Evolutionary conservation across 2,113 vertebrate genomes (phyloP), one percentile per base, ranked within the genome.

Genomic region (Limanda limanda): DNA sequence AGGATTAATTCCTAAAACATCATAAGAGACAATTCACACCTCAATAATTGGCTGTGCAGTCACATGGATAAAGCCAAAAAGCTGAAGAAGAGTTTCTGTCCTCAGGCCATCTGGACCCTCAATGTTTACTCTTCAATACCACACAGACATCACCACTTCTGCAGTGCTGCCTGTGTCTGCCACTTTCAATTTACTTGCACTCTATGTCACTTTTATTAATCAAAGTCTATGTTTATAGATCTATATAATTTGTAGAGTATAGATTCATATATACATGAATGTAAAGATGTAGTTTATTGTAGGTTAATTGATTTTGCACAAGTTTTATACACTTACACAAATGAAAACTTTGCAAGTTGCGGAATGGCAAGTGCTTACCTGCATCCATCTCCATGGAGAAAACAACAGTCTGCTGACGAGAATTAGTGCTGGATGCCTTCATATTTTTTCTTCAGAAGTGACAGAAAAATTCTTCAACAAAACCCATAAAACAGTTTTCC

Each of bases 301-400:
- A 15, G 17, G 14, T 48, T 48, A 3, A 15, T 48, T 48, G 17
- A 48, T 48, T 27, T 48, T 48, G 5, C 4, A 15, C 4, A 17
- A 48, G 47, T 17, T 48, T 18, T 18, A 48, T 52, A 5, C 5
- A 52, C 11, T 52, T 52, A n/a, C n/a, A n/a, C n/a, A n/a, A n/a
- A n/a, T n/a, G 24, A 73, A 70, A 60, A 72, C 60, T 58, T 67
- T 25, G 51, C 54, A 52, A 77, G 55, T 55, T 25, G 10, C 69
- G 70, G 25, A 77, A 62, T 9, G 15, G 51, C 59, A 45, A 73
- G 79, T 24, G 78, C 89, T 87, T 90, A 89, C 88, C 88, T 83
- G 90, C 76, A 76, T 42, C 72, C 82, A 71, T 70, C 18, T 92
- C 86, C 89, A 90, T 93, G 88, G 82, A 88, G 85, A 74, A 27